Evolutionary conservation across 1,140 invertebrate genomes (phyloP).

Genomic region (Bursaphelenchus mucronatus): DNA sequence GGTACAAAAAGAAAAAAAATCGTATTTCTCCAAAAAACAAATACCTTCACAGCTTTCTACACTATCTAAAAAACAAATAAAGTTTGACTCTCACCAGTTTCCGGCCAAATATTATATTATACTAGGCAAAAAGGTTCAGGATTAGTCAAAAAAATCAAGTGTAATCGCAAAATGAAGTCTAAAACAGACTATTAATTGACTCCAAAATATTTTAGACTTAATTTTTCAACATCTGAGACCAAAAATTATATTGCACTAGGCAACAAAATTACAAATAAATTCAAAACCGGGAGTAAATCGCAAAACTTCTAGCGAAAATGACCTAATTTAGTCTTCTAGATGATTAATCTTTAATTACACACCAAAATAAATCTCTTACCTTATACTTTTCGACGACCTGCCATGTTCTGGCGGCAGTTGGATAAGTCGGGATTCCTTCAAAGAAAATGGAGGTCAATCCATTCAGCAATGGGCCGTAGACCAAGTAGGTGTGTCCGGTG

Average conservation of each 20-base stretch:
- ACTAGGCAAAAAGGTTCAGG: background rate
- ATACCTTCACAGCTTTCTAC: background rate
- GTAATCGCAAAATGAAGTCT: no score
- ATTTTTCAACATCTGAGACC: background rate
- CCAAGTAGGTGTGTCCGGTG: slow-evolving; percentile 86
- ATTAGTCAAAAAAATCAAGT: background rate
- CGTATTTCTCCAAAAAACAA: background rate
- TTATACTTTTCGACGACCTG: slow-evolving; percentile 83
- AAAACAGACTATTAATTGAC: no score
- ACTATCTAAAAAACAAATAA: background rate
- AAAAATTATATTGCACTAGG: slow-evolving; percentile 9
- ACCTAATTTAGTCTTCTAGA: no score
- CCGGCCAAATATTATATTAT: background rate
- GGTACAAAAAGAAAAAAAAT: background rate
- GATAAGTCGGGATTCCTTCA: slow-evolving; percentile 79
- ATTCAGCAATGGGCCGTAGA: slow-evolving; percentile 86
- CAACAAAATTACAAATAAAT: background rate
- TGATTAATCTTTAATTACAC: background rate
- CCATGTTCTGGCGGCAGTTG: slow-evolving; percentile 76
- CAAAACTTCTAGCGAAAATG: background rate
- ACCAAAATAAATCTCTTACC: slow-evolving; percentile 64
- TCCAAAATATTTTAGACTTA: background rate
- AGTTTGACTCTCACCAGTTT: background rate
- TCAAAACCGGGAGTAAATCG: background rate
- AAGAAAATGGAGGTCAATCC: slow-evolving; percentile 86